Evolutionary conservation across 2,888 invertebrate genomes (phyloP).

Genomic region (Oscheius sp.): DNA sequence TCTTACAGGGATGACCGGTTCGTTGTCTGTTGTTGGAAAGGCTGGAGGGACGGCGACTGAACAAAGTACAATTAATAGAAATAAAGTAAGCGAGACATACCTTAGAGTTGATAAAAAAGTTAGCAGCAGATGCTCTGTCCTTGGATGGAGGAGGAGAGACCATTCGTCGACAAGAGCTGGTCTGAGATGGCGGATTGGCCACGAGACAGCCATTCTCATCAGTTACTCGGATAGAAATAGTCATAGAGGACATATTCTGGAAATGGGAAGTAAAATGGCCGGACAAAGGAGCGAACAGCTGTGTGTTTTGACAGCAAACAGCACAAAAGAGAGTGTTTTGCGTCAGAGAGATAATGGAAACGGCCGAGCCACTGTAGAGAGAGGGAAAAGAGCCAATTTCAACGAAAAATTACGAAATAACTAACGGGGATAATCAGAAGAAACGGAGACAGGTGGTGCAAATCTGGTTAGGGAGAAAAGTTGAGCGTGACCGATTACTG

Average conservation of each 20-base stretch:
- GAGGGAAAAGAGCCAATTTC: background rate
- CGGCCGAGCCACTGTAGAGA: background rate
- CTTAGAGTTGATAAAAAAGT: slow-evolving; percentile 26
- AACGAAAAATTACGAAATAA: slow-evolving; percentile 4
- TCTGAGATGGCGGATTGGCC: background rate
- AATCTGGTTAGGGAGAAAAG: slow-evolving; percentile 1
- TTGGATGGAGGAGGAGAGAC: slow-evolving; percentile 16
- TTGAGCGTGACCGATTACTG: background rate
- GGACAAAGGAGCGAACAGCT: background rate
- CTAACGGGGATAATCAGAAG: background rate
- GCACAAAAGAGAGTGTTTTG: slow-evolving; percentile 25
- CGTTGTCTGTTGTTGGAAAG: slow-evolving; percentile 13
- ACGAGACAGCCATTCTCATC: slow-evolving; percentile 29
- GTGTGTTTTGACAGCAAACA: slow-evolving; percentile 5
- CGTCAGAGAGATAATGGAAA: slow-evolving; percentile 31
- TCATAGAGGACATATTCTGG: slow-evolving; percentile 10
- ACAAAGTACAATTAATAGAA: background rate
- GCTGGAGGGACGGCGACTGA: slow-evolving; percentile 17
- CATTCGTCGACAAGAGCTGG: slow-evolving; percentile 6
- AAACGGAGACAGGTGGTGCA: background rate
- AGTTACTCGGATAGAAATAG: slow-evolving; percentile 28
- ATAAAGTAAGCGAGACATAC: background rate
- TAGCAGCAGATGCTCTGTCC: slow-evolving; percentile 7
- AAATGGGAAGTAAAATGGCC: background rate
- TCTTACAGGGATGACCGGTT: background rate